Evolutionary conservation across 2,888 invertebrate genomes (phyloP).

Genomic region (Oxystoma pomonae): DNA sequence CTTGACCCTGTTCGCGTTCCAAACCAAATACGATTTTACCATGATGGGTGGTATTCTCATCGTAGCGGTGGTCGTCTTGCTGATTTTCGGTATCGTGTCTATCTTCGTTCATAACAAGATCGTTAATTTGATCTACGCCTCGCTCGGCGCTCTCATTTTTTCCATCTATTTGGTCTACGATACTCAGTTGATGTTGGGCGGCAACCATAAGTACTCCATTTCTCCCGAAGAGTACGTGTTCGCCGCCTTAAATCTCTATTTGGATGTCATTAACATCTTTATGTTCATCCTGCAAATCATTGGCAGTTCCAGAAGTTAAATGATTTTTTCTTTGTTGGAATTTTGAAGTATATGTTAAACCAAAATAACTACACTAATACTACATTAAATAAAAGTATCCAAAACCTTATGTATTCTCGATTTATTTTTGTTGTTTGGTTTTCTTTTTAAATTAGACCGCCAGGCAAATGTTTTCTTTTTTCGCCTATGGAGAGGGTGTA

Average conservation of each 20-base stretch:
- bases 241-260: slow-evolving; percentile 83
- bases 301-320: slow-evolving; percentile 53
- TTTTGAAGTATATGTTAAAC: too few relatives aligned
- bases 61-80: slow-evolving; percentile 33
- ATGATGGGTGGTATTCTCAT: slow-evolving; percentile 37
- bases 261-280: slow-evolving; percentile 89
- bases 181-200: slow-evolving; percentile 43
- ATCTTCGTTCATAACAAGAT: slow-evolving; percentile 50
- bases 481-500: too few relatives aligned
- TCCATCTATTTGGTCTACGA: slow-evolving; percentile 58
- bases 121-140: slow-evolving; percentile 73
- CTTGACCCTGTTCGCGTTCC: slow-evolving; percentile 87
- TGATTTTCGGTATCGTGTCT: slow-evolving; percentile 38
- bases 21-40: slow-evolving; percentile 59
- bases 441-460: too few relatives aligned
- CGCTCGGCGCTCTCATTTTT: slow-evolving; percentile 82
- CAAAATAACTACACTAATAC: too few relatives aligned
- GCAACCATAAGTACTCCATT: slow-evolving; percentile 53
- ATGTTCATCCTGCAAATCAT: slow-evolving; percentile 79
- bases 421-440: too few relatives aligned
- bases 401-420: too few relatives aligned
- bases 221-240: slow-evolving; percentile 60
- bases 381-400: too few relatives aligned
- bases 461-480: too few relatives aligned
- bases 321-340: too few relatives aligned